Evolutionary conservation across 92 coral and sea anemone species (phyloP).

Genomic region (Pocillopora meandrina): DNA sequence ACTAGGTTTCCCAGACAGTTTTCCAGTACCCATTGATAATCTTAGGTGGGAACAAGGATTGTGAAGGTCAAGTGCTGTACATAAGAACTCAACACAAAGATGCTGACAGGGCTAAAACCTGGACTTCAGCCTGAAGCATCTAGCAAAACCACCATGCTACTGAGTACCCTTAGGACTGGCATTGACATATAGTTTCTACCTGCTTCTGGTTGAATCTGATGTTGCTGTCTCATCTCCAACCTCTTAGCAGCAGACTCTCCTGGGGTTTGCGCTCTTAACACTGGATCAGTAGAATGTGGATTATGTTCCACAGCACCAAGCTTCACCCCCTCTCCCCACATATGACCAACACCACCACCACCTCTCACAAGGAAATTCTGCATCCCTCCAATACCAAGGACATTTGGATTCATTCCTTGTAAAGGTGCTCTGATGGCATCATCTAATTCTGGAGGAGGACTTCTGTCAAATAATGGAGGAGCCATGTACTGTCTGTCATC

Average conservation of each 20-base stretch:
- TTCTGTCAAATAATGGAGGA: conserved; percentile 22
- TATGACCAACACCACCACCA: conserved; percentile 29
- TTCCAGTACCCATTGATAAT: too few species aligned
- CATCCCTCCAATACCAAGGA: conserved; percentile 30
- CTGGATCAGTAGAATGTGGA: conserved; percentile 75
- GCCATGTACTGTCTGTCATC: not conserved
- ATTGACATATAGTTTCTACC: conserved; percentile 3
- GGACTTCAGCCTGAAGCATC: too few species aligned
- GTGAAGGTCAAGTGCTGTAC: too few species aligned
- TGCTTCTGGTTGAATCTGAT: conserved; percentile 41
- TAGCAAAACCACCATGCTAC: too few species aligned
- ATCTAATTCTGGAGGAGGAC: conserved; percentile 36
- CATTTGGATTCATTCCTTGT: conserved; percentile 22
- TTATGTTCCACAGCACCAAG: conserved; percentile 77
- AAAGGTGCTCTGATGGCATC: conserved; percentile 14
- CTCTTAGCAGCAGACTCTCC: conserved; percentile 85
- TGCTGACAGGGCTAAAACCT: too few species aligned
- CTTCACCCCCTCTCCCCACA: conserved; percentile 85
- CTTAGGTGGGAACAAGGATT: too few species aligned
- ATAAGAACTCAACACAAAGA: too few species aligned
- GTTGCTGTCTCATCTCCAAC: conserved; percentile 65
- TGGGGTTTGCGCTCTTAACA: conserved; percentile 69
- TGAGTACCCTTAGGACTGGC: too few species aligned
- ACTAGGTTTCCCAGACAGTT: too few species aligned
- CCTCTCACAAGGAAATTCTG: conserved; percentile 16